A percentile compares a stretch with the other conserved stretches of the same genome.
These are phyloP conservation scores for Phoxinus dragarum DNA, from an alignment of 2,797 vertebrate species.

Conservation along the genomic window DNA sequence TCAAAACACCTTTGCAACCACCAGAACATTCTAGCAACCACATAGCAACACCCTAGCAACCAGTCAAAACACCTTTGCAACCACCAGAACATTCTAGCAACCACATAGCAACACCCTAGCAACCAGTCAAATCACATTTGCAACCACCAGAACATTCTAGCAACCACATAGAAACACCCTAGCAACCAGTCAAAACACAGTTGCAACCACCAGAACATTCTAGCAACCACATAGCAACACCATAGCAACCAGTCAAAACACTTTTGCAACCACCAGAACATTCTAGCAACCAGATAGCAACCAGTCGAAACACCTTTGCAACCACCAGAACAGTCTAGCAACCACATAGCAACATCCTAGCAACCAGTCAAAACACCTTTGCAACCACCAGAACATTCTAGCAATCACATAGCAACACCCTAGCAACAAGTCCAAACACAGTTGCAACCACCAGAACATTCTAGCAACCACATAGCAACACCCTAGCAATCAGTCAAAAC, in stretches of 20 bases:
- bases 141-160: neutral
- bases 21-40: neutral
- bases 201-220: neutral
- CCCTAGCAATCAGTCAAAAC: neutral
- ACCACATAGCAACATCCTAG: neutral
- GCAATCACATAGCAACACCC: neutral
- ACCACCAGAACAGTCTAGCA: neutral
- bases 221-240: too few species aligned
- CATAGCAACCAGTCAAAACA: too few species aligned
- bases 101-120: neutral
- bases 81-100: neutral
- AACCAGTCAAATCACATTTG: neutral
- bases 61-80: neutral
- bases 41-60: neutral
- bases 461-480: neutral
- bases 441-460: neutral
- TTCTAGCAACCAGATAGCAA: neutral
- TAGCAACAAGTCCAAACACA: neutral
- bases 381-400: neutral
- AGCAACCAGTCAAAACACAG: neutral
- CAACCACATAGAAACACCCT: neutral
- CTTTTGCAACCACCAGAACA: neutral
- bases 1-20: neutral
- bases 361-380: neutral
- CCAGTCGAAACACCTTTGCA: neutral